Conservation (phyloP, 2,113 vertebrate species). For the Chamaea fasciata region DNA sequence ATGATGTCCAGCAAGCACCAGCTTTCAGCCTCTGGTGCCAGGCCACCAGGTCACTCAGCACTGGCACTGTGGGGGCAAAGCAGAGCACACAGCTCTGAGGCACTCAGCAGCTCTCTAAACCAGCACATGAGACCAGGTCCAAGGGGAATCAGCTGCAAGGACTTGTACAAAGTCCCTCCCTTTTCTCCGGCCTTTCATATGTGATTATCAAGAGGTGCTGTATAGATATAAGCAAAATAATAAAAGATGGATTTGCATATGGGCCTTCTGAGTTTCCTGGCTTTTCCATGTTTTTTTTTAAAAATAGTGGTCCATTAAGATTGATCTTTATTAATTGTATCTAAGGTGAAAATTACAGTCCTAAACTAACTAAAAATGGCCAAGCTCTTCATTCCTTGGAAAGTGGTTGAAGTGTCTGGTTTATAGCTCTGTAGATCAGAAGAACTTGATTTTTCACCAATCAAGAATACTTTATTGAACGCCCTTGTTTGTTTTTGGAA, state of each 20-base stretch:
- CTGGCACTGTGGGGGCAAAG: background rate
- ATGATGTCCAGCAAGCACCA: background rate
- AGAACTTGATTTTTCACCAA: background rate
- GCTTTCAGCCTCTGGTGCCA: background rate
- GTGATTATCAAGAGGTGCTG: background rate
- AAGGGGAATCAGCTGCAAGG: background rate
- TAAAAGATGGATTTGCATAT: background rate
- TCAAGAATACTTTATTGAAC: background rate
- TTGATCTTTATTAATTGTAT: constrained; percentile 22
- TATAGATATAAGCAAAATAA: background rate
- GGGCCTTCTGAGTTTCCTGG: background rate
- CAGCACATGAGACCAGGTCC: accelerated
- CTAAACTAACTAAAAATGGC: background rate
- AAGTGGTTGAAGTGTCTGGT: background rate
- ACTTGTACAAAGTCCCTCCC: background rate
- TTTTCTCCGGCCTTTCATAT: background rate
- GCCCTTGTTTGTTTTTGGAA: background rate
- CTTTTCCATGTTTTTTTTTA: background rate
- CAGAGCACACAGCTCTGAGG: background rate
- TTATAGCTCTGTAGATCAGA: background rate
- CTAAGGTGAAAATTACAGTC: background rate
- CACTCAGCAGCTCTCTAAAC: background rate
- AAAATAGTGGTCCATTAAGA: background rate
- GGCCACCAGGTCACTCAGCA: accelerated
- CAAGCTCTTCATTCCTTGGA: background rate